Percentiles rank a stretch among this genome's conserved stretches.
Evolutionary conservation across 2,797 vertebrate genomes (phyloP).

Genomic region (Enteromius argenteus): DNA sequence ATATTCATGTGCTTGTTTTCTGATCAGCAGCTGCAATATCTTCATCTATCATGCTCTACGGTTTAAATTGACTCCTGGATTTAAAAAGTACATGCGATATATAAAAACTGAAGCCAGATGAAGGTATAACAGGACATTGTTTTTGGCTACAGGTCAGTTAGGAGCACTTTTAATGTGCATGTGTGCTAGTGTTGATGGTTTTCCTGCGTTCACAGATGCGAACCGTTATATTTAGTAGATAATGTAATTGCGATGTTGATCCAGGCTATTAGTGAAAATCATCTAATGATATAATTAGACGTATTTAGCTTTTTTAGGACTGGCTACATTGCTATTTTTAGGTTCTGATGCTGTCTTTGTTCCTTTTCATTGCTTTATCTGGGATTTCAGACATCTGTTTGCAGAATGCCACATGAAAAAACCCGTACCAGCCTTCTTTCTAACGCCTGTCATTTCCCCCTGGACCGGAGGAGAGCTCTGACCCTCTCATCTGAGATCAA

Average conservation of each 20-base stretch:
- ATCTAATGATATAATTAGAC: background rate
- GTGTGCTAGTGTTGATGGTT: background rate
- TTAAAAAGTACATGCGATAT: constrained; percentile 5
- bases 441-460: background rate
- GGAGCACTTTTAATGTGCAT: background rate
- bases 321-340: background rate
- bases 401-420: constrained; percentile 51
- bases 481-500: constrained; percentile 68
- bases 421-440: background rate
- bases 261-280: background rate
- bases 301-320: background rate
- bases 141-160: background rate
- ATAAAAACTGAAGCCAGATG: background rate
- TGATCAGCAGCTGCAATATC: background rate
- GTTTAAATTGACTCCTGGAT: background rate
- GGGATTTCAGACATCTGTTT: constrained; percentile 10
- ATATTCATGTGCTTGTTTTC: constrained; percentile 29
- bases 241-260: background rate
- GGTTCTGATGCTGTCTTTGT: background rate
- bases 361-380: background rate
- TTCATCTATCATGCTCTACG: background rate
- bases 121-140: background rate
- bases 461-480: constrained; percentile 74
- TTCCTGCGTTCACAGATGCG: background rate
- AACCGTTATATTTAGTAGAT: background rate